Base-by-base conservation (phyloP, 2,888 invertebrate species). In the Ariolimax columbianus region DNA sequence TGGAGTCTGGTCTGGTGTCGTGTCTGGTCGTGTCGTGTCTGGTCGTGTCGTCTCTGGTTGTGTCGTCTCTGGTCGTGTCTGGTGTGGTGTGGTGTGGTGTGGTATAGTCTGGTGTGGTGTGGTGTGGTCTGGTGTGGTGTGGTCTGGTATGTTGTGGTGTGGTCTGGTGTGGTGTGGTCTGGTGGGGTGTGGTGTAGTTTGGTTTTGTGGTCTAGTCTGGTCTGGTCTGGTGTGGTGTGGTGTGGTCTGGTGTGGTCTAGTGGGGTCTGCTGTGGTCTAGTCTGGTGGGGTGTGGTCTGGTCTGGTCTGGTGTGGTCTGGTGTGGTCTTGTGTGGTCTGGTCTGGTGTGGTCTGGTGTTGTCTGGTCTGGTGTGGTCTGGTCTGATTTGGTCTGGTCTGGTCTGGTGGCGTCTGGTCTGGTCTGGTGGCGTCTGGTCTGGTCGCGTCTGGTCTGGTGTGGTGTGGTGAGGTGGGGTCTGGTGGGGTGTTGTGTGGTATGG, bases 241-340 rank as follows among this genome's bases (percentile, higher is more conserved):
- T 68, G 11, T 33, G 14, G 68, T 68, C 23, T 68, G 68, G 68
- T 68, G 14, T 68, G 68, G 36, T 68, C 23, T 68, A 14, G 33
- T 36, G 9, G 36, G 68, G 68, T 68, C 17, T 68, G 68, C 36
- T 38, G 17, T 68, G 38, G 36, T 68, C 23, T 68, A 38, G 68
- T 68, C 23, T 68, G 68, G 68, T 68, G 0, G 36, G 38, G 33
- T 68, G 11, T 68, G 38, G 68, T 68, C 23, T 68, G 68, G 68
- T 68, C 23, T 68, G 68, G 68, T 68, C 23, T 68, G 68, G 68
- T 68, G 11, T 68, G 68, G 68, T 68, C 23, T 68, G 68, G 68
- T 68, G 11, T 68, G 38, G 68, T 68, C 23, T 68, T 36, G 68
- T 68, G 14, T 68, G 38, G 68, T 68, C 23, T 68, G 68, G 68